Conservation (phyloP, 2,113 vertebrate species). For the Pelecanus crispus region DNA sequence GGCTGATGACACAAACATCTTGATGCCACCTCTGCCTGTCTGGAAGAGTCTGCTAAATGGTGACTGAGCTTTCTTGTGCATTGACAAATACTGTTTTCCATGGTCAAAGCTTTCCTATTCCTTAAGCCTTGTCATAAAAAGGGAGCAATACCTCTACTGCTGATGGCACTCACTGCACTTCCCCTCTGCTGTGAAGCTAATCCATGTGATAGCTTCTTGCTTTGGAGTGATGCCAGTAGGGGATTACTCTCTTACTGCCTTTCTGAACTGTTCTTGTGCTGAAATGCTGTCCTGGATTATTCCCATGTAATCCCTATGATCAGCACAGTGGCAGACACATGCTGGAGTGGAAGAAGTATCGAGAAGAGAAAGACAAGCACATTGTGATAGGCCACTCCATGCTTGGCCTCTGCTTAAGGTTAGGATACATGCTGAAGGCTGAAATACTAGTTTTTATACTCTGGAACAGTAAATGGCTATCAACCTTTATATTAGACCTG, state of each 20-base stretch:
- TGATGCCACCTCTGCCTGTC: not conserved
- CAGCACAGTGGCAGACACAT: not conserved
- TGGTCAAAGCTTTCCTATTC: not conserved
- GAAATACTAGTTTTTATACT: not conserved
- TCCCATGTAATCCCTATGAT: not conserved
- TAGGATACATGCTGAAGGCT: not conserved
- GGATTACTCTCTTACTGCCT: slow-evolving; percentile 9
- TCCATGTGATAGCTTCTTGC: not conserved
- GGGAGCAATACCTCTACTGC: not conserved
- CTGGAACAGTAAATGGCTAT: not conserved
- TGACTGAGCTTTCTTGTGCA: not conserved
- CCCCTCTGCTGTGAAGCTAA: not conserved
- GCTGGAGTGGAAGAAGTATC: not conserved
- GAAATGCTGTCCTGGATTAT: slow-evolving; percentile 39
- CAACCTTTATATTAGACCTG: not conserved
- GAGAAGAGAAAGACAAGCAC: not conserved
- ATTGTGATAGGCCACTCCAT: not conserved
- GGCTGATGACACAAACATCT: not conserved
- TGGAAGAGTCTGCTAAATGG: not conserved
- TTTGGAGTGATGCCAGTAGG: not conserved
- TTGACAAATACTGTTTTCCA: not conserved
- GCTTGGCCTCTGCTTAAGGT: not conserved
- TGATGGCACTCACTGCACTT: not conserved
- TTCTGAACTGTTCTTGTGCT: not conserved
- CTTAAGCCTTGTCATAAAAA: not conserved